A percentile compares a stretch with the other conserved stretches of the same genome.
phyloP scores from a whole-genome alignment of 1,140 invertebrate species.

The Temnothorax nylanderi region DNA sequence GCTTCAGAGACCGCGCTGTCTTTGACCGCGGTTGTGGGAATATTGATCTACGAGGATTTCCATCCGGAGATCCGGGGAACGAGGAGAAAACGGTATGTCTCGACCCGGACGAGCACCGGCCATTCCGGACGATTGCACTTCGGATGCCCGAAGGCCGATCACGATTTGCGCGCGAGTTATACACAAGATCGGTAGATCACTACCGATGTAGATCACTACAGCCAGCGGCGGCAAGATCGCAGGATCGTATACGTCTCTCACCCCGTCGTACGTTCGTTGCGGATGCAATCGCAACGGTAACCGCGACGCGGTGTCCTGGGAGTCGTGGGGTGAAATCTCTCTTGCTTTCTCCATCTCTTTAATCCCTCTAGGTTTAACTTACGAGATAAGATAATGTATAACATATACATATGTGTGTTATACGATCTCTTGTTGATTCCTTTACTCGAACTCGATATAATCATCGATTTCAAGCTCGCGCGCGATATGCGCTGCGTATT shows the following conservation, averaged over 20 bases:
- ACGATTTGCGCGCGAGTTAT: constrained; percentile 77
- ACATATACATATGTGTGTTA: constrained; percentile 64
- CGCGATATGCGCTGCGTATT: background rate
- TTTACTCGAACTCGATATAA: constrained; percentile 37
- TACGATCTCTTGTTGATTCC: constrained; percentile 22
- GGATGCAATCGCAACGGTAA: constrained; percentile 71
- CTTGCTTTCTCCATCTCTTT: constrained; percentile 23
- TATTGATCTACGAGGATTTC: constrained; percentile 64
- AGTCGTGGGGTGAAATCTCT: constrained; percentile 15
- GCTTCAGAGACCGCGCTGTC: background rate
- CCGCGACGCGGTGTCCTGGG: constrained; percentile 36
- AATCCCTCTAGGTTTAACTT: constrained; percentile 36
- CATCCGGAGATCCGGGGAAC: constrained; percentile 49
- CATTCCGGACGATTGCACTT: constrained; percentile 77
- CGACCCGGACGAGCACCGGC: constrained; percentile 66
- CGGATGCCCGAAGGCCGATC: constrained; percentile 79
- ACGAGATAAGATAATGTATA: constrained; percentile 68
- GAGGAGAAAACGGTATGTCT: constrained; percentile 71
- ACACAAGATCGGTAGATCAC: constrained; percentile 81
- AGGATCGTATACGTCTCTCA: constrained; percentile 72
- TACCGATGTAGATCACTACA: constrained; percentile 80
- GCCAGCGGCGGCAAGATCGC: constrained; percentile 69
- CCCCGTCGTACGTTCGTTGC: constrained; percentile 67
- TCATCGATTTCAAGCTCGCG: background rate
- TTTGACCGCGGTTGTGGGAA: constrained; percentile 63